Conservation (phyloP, 1,140 invertebrate genomes). For the Drosophila bipectinata region DNA sequence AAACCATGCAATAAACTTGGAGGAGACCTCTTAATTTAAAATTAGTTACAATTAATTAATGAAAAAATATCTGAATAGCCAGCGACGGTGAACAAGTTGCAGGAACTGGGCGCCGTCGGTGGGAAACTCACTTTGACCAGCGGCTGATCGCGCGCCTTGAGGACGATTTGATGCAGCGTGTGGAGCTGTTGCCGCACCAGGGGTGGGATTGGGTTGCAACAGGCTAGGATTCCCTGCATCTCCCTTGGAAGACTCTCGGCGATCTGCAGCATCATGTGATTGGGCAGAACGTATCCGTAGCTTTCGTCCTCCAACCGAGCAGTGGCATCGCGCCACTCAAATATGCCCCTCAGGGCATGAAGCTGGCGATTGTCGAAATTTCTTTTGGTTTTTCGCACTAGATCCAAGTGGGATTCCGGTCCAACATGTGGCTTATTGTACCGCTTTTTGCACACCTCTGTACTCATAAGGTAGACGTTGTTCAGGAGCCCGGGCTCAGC, state of each 20-base stretch:
- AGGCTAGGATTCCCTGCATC: constrained; percentile 96
- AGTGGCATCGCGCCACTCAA: constrained; percentile 93
- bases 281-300: constrained; percentile 94
- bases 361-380: constrained; percentile 94
- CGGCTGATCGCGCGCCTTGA: constrained; percentile 90
- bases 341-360: constrained; percentile 92
- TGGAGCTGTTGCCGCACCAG: constrained; percentile 91
- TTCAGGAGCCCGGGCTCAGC: constrained; percentile 89
- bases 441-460: constrained; percentile 88
- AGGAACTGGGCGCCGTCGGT: constrained; percentile 19
- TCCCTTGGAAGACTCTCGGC: constrained; percentile 96
- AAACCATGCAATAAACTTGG: background rate
- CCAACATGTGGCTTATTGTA: constrained; percentile 92
- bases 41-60: constrained; percentile 48
- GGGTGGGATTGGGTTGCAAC: constrained; percentile 96
- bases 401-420: constrained; percentile 89
- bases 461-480: constrained; percentile 89
- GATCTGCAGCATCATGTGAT: constrained; percentile 97
- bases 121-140: constrained; percentile 86
- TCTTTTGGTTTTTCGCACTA: constrained; percentile 92
- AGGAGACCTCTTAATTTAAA: constrained; percentile 36
- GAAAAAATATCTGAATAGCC: constrained; percentile 20
- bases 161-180: constrained; percentile 90
- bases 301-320: constrained; percentile 97
- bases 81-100: constrained; percentile 12